Percentiles rank a stretch among this genome's conserved stretches.
These are phyloP conservation scores for Molanna angustata DNA, from an alignment of 2,888 invertebrate species.

Conservation along the genomic window DNA sequence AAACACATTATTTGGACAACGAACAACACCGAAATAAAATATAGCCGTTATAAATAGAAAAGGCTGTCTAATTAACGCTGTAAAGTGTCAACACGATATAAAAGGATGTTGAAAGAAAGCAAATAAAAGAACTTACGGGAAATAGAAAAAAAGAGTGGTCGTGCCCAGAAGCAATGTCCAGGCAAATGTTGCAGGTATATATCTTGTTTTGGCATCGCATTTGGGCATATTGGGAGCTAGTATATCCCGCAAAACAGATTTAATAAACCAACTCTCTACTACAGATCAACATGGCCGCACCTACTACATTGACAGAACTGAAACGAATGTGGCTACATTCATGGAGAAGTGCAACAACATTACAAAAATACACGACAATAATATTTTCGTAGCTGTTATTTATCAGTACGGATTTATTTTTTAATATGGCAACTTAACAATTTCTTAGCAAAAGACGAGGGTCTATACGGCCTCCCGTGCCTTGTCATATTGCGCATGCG, in stretches of 20 bases:
- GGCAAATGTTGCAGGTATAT: slow-evolving; percentile 97
- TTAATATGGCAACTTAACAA: no score
- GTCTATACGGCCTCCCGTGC: no score
- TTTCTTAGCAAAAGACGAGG: no score
- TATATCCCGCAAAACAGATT: slow-evolving; percentile 34
- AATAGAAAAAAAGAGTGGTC: slow-evolving; percentile 93
- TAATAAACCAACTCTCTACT: slow-evolving; percentile 36
- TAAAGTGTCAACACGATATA: slow-evolving; percentile 25
- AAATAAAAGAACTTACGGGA: slow-evolving; percentile 79
- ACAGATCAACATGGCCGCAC: slow-evolving; percentile 64
- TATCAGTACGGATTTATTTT: no score
- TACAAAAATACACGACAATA: no score
- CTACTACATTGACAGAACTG: slow-evolving; percentile 42
- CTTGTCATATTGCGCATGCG: no score
- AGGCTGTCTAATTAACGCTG: slow-evolving; percentile 21
- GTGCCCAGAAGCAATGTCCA: slow-evolving; percentile 94
- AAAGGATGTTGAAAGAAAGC: slow-evolving; percentile 24
- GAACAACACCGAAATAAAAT: slow-evolving; percentile 14
- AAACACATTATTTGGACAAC: slow-evolving; percentile 9
- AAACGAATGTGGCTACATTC: slow-evolving; percentile 23
- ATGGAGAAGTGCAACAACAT: slow-evolving; percentile 5
- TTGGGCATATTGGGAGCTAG: slow-evolving; percentile 76
- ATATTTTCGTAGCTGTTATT: no score
- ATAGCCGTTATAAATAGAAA: slow-evolving; percentile 20
- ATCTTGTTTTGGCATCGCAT: slow-evolving; percentile 95